Conservation (phyloP, 2,888 invertebrate species). For the Conomelus anceps region DNA sequence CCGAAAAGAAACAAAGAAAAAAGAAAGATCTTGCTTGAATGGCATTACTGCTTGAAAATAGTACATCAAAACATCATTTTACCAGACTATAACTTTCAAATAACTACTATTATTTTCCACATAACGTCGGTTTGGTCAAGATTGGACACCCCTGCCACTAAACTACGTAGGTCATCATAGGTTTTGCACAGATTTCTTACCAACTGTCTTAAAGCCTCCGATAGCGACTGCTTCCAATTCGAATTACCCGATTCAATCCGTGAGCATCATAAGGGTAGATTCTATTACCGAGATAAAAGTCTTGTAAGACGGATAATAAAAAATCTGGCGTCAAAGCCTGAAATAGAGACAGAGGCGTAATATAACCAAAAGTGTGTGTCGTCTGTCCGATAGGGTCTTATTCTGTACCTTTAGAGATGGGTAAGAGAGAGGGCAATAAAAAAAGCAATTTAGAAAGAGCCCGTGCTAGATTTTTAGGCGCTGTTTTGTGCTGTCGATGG, state of each 20-base stretch:
- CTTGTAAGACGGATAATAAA: background rate
- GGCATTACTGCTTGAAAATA: background rate
- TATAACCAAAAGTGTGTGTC: background rate
- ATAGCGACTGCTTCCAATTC: background rate
- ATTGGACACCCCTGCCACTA: background rate
- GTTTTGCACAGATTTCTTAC: background rate
- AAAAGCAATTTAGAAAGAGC: constrained; percentile 1
- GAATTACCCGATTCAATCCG: background rate
- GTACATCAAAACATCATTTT: background rate
- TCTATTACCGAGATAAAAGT: background rate
- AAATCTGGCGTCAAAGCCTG: background rate
- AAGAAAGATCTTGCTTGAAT: too few relatives aligned
- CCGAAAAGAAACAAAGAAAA: too few relatives aligned
- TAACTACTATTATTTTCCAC: background rate
- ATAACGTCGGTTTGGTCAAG: background rate
- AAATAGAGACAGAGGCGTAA: background rate
- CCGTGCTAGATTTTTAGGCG: background rate
- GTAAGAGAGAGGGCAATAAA: background rate
- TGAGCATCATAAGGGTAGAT: background rate
- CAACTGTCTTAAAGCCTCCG: background rate
- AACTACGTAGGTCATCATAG: background rate
- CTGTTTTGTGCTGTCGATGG: background rate
- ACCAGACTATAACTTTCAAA: background rate
- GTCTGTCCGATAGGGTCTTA: background rate
- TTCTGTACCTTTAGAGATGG: background rate